Evolutionary conservation across 2,888 invertebrate genomes (phyloP), one percentile per base, ranked within the genome.

Genomic region (Lasius fuliginosus): DNA sequence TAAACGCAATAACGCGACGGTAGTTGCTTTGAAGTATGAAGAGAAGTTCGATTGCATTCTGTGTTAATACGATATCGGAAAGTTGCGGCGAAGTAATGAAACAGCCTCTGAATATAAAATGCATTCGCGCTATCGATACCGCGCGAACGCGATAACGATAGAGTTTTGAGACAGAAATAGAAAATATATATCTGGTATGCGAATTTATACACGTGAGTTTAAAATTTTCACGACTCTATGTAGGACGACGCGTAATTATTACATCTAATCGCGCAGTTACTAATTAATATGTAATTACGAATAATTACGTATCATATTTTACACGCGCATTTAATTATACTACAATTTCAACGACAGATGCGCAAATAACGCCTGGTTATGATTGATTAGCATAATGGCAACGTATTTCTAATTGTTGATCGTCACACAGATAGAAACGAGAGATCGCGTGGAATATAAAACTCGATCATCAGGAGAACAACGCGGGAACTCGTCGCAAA

Each of bases 391-490:
- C 18, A n/a, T 15, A 71, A 58, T 71, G 30, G 79, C 60, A 36
- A 49, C 60, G 60, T 71, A 81, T 71, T 81, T 81, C 71, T 81
- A 27, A 71, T 71, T n/a, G 33, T n/a, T 60, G 79, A 81, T 33
- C 8, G 8, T 71, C 71, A 36, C 79, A 4, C 46, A 33, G 8
- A 53, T 36, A 71, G 71, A 36, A 71, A 42, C 33, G 53, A 18
- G 40, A 12, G 40, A 76, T 58, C 23, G 18, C 40, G 56, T n/a
- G 40, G 79, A 60, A 12, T 46, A 33, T 46, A 69, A 79, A 79
- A 77, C 30, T 42, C 77, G 53, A 75, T 49, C 36, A 5, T 36
- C 46, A 56, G 62, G 9, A 74, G 75, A 65, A 65, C 69, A 58
- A 79, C 30, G 18, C 15, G 60, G n/a, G 6, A 53, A 30, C 27